A percentile compares a stretch with the other conserved stretches of the same genome.
phyloP scores from a whole-genome alignment of 2,797 vertebrate genomes.

The Paramormyrops hopkinsi region DNA sequence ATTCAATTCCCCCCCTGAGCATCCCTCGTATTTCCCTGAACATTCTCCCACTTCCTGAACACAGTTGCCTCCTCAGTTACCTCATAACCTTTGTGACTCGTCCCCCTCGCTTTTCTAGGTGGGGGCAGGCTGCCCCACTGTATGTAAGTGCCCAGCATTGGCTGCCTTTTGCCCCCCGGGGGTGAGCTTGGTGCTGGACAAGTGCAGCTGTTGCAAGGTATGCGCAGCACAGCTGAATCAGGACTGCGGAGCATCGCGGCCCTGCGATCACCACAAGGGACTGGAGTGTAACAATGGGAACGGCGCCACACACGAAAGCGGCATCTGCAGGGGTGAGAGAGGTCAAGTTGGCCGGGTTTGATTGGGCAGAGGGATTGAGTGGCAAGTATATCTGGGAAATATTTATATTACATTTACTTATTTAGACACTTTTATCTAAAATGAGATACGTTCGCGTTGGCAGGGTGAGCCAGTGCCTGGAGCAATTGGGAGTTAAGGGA shows the following conservation, averaged over 20 bases:
- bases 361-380: constrained; percentile 18
- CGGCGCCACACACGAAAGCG: constrained; percentile 55
- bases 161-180: constrained; percentile 60
- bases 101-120: constrained; percentile 41
- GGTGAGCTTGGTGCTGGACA: constrained; percentile 59
- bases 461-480: not conserved
- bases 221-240: constrained; percentile 72
- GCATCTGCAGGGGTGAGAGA: constrained; percentile 70
- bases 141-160: constrained; percentile 55
- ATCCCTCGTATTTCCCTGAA: constrained; percentile 24
- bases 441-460: not conserved
- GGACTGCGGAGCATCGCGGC: constrained; percentile 58
- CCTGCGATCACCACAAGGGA: constrained; percentile 72
- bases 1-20: not conserved
- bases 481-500: not conserved
- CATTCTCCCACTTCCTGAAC: not conserved
- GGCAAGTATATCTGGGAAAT: constrained; percentile 12
- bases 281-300: constrained; percentile 76
- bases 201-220: constrained; percentile 68
- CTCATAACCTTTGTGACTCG: not conserved
- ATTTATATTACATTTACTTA: not conserved
- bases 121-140: constrained; percentile 52
- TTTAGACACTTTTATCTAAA: not conserved
- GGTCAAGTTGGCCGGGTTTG: not conserved
- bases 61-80: not conserved